phyloP scores from a whole-genome alignment of 2,797 vertebrate species.

The Rhodeus uyekii region DNA sequence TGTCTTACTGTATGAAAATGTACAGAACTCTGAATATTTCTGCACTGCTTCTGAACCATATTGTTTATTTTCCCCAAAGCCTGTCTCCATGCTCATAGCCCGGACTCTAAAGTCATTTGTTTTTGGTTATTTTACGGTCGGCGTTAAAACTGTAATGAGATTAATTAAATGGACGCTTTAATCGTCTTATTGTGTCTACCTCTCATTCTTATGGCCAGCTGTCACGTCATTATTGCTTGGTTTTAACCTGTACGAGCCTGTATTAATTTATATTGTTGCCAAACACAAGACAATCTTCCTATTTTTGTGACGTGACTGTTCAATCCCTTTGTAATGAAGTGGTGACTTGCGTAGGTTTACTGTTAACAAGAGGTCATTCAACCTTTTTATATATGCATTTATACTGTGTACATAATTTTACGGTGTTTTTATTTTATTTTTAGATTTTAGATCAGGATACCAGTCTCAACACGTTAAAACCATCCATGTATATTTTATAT shows the following conservation, averaged over 20 bases:
- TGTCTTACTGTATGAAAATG: conserved; percentile 69
- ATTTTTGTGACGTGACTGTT: not conserved
- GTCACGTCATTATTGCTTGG: not conserved
- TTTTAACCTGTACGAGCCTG: not conserved
- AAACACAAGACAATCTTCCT: conserved; percentile 13
- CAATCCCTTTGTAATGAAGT: not conserved
- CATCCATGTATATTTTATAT: not conserved
- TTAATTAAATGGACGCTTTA: conserved; percentile 51
- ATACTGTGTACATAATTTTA: too few species aligned
- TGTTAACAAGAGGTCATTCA: not conserved
- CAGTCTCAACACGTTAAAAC: not conserved
- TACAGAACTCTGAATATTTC: conserved; percentile 71
- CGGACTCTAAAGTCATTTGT: conserved; percentile 61
- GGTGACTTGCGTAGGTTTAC: not conserved
- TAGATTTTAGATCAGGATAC: too few species aligned
- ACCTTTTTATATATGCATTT: too few species aligned
- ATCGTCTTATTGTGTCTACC: conserved; percentile 49
- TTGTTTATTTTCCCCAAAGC: not conserved
- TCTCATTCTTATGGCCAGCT: conserved; percentile 19
- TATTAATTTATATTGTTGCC: conserved; percentile 23
- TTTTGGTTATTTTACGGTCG: conserved; percentile 60
- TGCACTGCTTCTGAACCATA: conserved; percentile 66
- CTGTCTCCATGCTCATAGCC: conserved; percentile 16
- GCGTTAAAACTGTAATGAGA: conserved; percentile 59
- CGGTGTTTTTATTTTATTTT: too few species aligned